A percentile compares a stretch with the other conserved stretches of the same genome.
These are phyloP conservation scores for Seriola aureovittata DNA, from an alignment of 2,113 vertebrate genomes.

Conservation along the genomic window DNA sequence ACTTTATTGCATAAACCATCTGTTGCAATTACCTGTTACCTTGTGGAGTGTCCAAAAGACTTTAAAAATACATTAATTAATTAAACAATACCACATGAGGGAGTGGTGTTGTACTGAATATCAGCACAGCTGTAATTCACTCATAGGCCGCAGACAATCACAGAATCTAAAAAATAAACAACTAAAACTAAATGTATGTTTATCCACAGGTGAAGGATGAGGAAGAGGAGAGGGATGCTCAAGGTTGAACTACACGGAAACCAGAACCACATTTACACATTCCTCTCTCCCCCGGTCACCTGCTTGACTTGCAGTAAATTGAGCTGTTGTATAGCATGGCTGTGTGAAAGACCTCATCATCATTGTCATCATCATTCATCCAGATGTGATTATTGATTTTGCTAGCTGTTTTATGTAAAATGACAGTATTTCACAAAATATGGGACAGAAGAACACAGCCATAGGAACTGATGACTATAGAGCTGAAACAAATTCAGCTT, in stretches of 20 bases:
- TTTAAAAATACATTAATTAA: not conserved
- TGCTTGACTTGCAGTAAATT: slow-evolving; percentile 23
- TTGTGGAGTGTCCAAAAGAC: not conserved
- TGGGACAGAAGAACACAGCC: not conserved
- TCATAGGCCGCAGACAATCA: too few relatives aligned
- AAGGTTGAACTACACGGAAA: slow-evolving; percentile 63
- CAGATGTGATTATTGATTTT: slow-evolving; percentile 10
- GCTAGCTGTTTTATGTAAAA: slow-evolving; percentile 1
- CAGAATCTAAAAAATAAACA: too few relatives aligned
- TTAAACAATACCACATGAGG: too few relatives aligned
- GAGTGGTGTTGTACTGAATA: too few relatives aligned
- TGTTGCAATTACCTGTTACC: not conserved
- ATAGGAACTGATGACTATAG: not conserved
- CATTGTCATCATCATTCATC: slow-evolving; percentile 6
- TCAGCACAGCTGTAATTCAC: too few relatives aligned
- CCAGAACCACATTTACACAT: slow-evolving; percentile 32
- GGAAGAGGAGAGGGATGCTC: slow-evolving; percentile 72
- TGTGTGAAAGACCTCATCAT: not conserved
- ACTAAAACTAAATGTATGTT: not conserved
- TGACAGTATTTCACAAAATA: slow-evolving; percentile 16
- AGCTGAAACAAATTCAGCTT: slow-evolving; percentile 42
- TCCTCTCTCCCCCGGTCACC: slow-evolving; percentile 11
- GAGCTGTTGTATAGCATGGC: slow-evolving; percentile 8
- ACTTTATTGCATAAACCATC: not conserved
- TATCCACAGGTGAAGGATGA: slow-evolving; percentile 83